Base-by-base conservation (phyloP, 2,797 vertebrate genomes). In the Poeciliopsis presidionis region DNA sequence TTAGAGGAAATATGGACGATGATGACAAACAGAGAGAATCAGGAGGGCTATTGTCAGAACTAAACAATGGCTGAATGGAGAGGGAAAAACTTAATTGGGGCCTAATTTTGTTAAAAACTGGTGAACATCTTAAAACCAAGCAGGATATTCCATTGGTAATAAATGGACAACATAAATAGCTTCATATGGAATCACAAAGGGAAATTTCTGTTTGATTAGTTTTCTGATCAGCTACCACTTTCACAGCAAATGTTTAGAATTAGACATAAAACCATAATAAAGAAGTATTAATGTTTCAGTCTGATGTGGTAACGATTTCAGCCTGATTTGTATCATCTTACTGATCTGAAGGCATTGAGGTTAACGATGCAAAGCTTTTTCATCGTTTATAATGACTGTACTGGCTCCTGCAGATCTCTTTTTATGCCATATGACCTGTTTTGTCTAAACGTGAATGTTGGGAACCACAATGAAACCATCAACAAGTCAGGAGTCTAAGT, bases 211-310 rank as follows among this genome's bases (percentile, higher is more conserved):
- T 49, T 20, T 49, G 6, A 49, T 49, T 49, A 7, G 47, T 49
- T 72, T 57, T 76, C 74, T 78, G 46, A 75, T 72, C 28, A 75
- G 20, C 75, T 25, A 28, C 36, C 18, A 12, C n/a, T 7, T 41
- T 84, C 76, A 81, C 81, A 78, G 71, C 78, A 84, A 77, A 80
- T 78, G 79, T 75, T 87, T 78, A 49, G 11, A 36, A 82, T 83
- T 78, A 87, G 74, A 73, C 36, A 4, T 18, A 20, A 63, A 78
- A 55, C 75, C 61, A 45, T 28, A 65, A 46, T 25, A 41, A 75
- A 30, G 7, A 59, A 20, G 47, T 7, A 20, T 20, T 18, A 20
- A 49, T 20, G 47, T 20, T 49, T 20, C 47, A 49, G 47, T 49
- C 47, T 49, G 16, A 49, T 18, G 47, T 46, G 45, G 45, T 5